Base-by-base conservation (phyloP, 2,113 vertebrate genomes). In the Planiliza haematocheilus region DNA sequence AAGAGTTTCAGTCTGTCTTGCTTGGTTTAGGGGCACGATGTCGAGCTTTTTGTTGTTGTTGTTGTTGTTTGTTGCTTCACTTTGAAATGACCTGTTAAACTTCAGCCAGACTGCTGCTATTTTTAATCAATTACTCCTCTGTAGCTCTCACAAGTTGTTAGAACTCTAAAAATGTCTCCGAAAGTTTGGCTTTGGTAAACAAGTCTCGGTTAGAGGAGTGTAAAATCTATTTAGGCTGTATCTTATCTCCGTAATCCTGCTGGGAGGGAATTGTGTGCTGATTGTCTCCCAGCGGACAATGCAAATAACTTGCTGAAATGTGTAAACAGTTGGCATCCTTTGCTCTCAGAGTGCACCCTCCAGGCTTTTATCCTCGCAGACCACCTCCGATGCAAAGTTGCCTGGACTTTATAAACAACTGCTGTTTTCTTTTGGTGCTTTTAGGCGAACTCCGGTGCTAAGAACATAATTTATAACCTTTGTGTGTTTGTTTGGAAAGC, bases 261-360 rank as follows among this genome's bases (percentile, higher is more conserved):
- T 39, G 77, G 85, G 86, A 88, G 79, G 82, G 82, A 85, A 58
- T 79, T 79, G 84, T 82, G 79, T 76, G 84, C 88, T 90, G 88
- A 91, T 92, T 85, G 86, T 90, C 85, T 92, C 91, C 85, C 86
- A 1, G 78, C n/a, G 77, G 89, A 90, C 90, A 89, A 91, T 90
- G 87, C 90, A 91, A 91, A 93, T 89, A 91, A 83, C 81, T 83
- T 56, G 78, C 42, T 78, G 82, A 86, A 82, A 87, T 84, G 86
- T 88, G 89, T 91, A 90, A 93, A 92, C 91, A 90, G 89, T 88
- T 82, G 84, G 67, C 85, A 83, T 48, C 67, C 80, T 59, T 52
- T 70, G 79, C 61, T 61, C 82, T 56, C 30, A 10, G 76, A 58
- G 69, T 48, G 63, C 80, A 30, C 73, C 85, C 78, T 77, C 73